Conservation (phyloP, 2,888 invertebrate species). For the Homarus gammarus region DNA sequence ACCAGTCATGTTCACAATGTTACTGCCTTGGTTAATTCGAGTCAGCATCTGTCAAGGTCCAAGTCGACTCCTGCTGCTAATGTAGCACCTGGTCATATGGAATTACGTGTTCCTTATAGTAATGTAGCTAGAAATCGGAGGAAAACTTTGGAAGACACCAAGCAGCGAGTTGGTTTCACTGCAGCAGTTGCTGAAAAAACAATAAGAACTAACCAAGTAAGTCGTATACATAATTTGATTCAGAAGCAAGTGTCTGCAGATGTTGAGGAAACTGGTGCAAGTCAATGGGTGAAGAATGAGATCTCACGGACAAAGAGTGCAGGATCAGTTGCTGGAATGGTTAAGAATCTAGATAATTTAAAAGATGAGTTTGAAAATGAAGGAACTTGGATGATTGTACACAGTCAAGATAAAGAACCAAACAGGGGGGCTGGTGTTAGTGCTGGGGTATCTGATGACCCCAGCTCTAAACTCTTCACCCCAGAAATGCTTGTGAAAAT, state of each 20-base stretch:
- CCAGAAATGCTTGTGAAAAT: conserved; percentile 79
- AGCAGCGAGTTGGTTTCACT: not conserved
- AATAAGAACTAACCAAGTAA: conserved; percentile 54
- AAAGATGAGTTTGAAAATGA: not conserved
- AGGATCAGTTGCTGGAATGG: conserved; percentile 31
- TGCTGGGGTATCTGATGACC: conserved; percentile 77
- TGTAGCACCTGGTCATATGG: conserved; percentile 14
- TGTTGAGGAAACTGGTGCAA: not conserved
- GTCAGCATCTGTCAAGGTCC: conserved; percentile 49
- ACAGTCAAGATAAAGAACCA: not conserved
- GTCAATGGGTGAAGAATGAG: not conserved
- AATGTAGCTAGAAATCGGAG: not conserved
- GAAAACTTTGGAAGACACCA: conserved; percentile 24
- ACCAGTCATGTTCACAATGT: conserved; percentile 9
- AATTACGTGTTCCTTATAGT: conserved; percentile 7
- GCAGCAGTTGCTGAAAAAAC: conserved; percentile 25
- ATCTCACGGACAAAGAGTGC: conserved; percentile 48
- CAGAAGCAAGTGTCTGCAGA: conserved; percentile 38
- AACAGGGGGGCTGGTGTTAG: not conserved
- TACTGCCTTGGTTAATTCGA: not conserved
- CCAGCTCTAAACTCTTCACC: conserved; percentile 79
- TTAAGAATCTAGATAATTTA: not conserved
- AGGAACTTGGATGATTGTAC: not conserved
- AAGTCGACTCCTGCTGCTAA: conserved; percentile 70
- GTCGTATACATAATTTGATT: conserved; percentile 54